Percentiles rank a stretch among this genome's conserved stretches.
Conservation (phyloP, 2,797 vertebrate genomes). For the Characodon lateralis region DNA sequence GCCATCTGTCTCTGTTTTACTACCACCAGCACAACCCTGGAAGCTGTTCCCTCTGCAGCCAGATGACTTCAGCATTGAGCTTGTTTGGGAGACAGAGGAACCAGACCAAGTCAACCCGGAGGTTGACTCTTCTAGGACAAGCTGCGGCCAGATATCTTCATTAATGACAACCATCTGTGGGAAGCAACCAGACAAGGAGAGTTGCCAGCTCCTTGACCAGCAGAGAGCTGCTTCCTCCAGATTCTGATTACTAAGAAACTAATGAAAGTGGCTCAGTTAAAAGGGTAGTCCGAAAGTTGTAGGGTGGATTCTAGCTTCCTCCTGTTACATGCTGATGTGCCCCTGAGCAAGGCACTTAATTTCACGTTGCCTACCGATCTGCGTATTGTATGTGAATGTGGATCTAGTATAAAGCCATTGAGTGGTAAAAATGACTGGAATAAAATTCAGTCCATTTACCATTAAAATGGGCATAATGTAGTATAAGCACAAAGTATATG, state of each 20-base stretch:
- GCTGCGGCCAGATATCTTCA: conserved; percentile 1
- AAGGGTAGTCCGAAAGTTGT: too few species aligned
- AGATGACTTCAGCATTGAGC: neutral
- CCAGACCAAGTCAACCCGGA: neutral
- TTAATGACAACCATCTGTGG: conserved; percentile 4
- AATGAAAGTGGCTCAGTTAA: too few species aligned
- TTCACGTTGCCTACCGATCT: too few species aligned
- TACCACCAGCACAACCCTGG: neutral
- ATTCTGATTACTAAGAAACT: neutral
- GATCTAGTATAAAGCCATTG: too few species aligned
- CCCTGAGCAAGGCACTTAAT: too few species aligned
- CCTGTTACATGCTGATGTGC: too few species aligned
- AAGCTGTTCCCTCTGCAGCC: neutral
- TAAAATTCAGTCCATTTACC: too few species aligned
- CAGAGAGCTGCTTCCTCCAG: neutral
- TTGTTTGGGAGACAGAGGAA: neutral
- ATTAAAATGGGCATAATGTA: neutral
- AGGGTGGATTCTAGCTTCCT: too few species aligned
- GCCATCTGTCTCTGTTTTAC: conserved; percentile 4
- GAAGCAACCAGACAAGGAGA: neutral
- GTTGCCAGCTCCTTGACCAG: neutral
- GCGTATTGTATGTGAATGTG: too few species aligned
- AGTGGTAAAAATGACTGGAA: too few species aligned
- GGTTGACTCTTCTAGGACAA: neutral
- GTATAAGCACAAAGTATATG: neutral